Evolutionary conservation across 2,888 invertebrate species (phyloP).

Genomic region (Cerastoderma edule): DNA sequence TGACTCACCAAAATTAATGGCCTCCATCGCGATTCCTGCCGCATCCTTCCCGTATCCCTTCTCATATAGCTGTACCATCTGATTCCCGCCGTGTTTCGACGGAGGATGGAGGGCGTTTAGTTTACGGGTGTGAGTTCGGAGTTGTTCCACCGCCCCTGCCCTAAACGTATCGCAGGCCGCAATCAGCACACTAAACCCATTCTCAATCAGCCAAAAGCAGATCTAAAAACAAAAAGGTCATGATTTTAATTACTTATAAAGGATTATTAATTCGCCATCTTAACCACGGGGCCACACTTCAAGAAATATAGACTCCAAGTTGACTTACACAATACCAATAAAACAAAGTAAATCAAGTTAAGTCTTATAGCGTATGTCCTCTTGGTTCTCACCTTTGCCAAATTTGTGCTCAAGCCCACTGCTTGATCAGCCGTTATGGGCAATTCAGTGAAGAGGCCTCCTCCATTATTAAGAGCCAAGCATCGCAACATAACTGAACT

Average conservation of each 20-base stretch:
- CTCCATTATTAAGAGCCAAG: too few relatives aligned
- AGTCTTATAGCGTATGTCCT: too few relatives aligned
- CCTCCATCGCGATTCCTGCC: constrained; percentile 98
- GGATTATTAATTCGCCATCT: too few relatives aligned
- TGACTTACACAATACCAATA: too few relatives aligned
- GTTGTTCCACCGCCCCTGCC: constrained; percentile 99
- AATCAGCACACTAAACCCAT: constrained; percentile 96
- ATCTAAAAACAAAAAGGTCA: constrained; percentile 86
- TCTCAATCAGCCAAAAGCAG: constrained; percentile 99
- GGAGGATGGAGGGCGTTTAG: constrained; percentile 97
- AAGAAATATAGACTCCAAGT: too few relatives aligned
- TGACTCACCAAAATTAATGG: constrained; percentile 90
- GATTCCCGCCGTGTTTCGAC: constrained; percentile 88
- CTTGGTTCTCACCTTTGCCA: too few relatives aligned
- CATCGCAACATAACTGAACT: too few relatives aligned
- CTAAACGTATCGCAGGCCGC: constrained; percentile 99
- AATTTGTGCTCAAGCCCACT: too few relatives aligned
- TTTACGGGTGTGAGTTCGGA: constrained; percentile 96
- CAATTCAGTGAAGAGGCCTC: too few relatives aligned
- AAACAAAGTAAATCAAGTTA: too few relatives aligned
- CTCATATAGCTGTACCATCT: constrained; percentile 97
- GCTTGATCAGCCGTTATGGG: too few relatives aligned
- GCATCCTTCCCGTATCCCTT: constrained; percentile 99
- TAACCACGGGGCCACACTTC: too few relatives aligned
- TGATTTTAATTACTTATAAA: neutral